Conservation (phyloP, 2,797 vertebrate genomes). For the Enteromius treurensis region DNA sequence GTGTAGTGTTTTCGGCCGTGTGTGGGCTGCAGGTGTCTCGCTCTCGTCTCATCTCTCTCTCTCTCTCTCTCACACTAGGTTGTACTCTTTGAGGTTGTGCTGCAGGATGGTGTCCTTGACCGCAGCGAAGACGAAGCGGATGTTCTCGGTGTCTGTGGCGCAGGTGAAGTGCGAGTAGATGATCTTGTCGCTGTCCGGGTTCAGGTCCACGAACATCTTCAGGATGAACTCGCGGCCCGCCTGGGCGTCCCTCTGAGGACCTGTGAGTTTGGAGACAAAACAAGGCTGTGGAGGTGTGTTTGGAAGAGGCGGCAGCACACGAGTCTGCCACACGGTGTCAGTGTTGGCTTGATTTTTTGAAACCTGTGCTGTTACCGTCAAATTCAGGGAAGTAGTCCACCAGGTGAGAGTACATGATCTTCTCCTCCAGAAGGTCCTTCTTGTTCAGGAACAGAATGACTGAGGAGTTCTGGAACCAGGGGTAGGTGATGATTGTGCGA, state of each 20-base stretch:
- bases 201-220: slow-evolving; percentile 99
- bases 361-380: slow-evolving; percentile 79
- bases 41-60: slow-evolving; percentile 11
- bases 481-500: slow-evolving; percentile 97
- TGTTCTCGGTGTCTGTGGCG: slow-evolving; percentile 98
- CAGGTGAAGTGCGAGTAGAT: slow-evolving; percentile 99
- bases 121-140: slow-evolving; percentile 97
- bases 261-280: slow-evolving; percentile 68
- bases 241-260: slow-evolving; percentile 92
- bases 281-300: not conserved
- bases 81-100: slow-evolving; percentile 99
- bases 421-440: slow-evolving; percentile 98
- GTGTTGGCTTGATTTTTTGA: slow-evolving; percentile 17
- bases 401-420: slow-evolving; percentile 94
- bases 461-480: slow-evolving; percentile 98
- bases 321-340: slow-evolving; percentile 52
- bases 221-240: slow-evolving; percentile 97
- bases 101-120: slow-evolving; percentile 99
- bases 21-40: slow-evolving; percentile 55
- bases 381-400: slow-evolving; percentile 99
- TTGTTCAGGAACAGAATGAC: slow-evolving; percentile 99
- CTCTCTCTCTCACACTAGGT: slow-evolving; percentile 83
- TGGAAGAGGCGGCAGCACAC: slow-evolving; percentile 13
- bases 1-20: slow-evolving; percentile 46
- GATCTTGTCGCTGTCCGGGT: slow-evolving; percentile 99